These are phyloP conservation scores for Pontoporia blainvillei DNA, from an alignment of 2,113 vertebrate genomes.

Conservation along the genomic window DNA sequence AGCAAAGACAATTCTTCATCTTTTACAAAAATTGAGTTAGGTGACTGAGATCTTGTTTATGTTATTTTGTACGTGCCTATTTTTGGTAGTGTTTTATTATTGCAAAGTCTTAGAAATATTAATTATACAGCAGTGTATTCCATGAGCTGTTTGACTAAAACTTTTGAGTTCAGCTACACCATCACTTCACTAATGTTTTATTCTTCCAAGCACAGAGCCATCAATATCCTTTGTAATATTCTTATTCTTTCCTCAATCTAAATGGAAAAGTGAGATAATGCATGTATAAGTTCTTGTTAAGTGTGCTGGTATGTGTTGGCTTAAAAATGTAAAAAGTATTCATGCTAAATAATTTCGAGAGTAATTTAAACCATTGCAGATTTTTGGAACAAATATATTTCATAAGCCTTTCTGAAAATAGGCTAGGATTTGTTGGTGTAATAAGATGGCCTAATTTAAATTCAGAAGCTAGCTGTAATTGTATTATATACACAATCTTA, in stretches of 20 bases:
- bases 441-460: constrained; percentile 43
- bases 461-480: constrained; percentile 25
- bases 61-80: constrained; percentile 23
- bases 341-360: constrained; percentile 17
- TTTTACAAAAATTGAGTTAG: background rate
- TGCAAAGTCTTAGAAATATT: constrained; percentile 38
- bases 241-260: background rate
- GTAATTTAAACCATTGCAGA: constrained; percentile 4
- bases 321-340: background rate
- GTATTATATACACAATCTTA: background rate
- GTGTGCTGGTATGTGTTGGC: background rate
- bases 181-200: accelerated
- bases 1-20: background rate
- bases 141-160: background rate
- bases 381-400: constrained; percentile 34
- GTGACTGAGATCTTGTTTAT: constrained; percentile 37
- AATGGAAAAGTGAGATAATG: background rate
- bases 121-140: background rate
- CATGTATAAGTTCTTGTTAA: background rate
- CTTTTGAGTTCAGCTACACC: background rate
- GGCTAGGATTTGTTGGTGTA: background rate
- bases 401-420: constrained; percentile 17
- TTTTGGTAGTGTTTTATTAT: constrained; percentile 43
- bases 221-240: background rate
- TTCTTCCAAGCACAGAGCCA: background rate